Percentiles rank a stretch among this genome's conserved stretches.
phyloP scores from a whole-genome alignment of 2,113 vertebrate genomes.

The Sarotherodon lohbergeri region DNA sequence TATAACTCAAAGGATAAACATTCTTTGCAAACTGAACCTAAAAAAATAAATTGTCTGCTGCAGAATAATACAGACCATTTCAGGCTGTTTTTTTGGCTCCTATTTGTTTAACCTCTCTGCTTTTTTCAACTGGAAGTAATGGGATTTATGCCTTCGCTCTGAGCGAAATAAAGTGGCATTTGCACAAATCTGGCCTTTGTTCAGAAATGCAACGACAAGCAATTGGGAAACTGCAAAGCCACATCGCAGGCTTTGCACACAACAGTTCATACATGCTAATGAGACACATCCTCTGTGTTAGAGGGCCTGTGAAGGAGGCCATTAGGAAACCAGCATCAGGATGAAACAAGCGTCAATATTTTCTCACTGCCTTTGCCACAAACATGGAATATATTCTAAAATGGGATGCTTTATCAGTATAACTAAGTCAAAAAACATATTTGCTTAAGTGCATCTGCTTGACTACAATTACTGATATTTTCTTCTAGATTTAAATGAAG shows the following conservation, averaged over 20 bases:
- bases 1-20: slow-evolving; percentile 71
- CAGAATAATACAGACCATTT: slow-evolving; percentile 60
- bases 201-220: slow-evolving; percentile 64
- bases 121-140: slow-evolving; percentile 69
- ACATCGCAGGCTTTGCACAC: slow-evolving; percentile 31
- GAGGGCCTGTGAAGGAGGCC: neutral
- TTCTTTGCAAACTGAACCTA: slow-evolving; percentile 56
- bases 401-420: neutral
- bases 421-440: neutral
- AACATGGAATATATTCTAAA: neutral
- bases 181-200: slow-evolving; percentile 77
- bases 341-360: neutral
- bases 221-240: slow-evolving; percentile 58
- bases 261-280: slow-evolving; percentile 56
- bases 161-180: slow-evolving; percentile 71
- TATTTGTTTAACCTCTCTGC: slow-evolving; percentile 71
- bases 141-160: slow-evolving; percentile 69
- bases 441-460: neutral
- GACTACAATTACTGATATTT: neutral
- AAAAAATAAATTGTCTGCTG: slow-evolving; percentile 50
- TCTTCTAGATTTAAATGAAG: neutral
- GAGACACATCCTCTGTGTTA: slow-evolving; percentile 34
- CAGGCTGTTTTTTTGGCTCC: slow-evolving; percentile 34
- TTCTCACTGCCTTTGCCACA: neutral
- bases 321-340: neutral